These are phyloP conservation scores for Menidia beryllina DNA, from an alignment of 2,113 vertebrate species.

Conservation along the genomic window DNA sequence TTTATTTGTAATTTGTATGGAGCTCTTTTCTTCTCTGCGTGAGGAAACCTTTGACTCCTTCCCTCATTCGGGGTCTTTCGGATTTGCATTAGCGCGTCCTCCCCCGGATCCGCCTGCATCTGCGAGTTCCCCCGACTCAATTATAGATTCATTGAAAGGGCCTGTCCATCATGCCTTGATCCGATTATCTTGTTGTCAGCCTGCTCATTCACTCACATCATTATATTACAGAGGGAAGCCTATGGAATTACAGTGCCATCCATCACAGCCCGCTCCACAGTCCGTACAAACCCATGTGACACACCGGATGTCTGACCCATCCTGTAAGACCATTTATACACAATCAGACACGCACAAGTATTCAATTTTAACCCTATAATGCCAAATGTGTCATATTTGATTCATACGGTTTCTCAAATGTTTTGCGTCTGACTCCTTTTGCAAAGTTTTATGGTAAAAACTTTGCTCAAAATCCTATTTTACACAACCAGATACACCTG, in stretches of 20 bases:
- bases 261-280: conserved; percentile 38
- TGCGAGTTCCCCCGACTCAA: conserved; percentile 51
- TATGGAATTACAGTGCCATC: conserved; percentile 60
- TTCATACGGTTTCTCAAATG: no score
- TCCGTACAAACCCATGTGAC: conserved; percentile 25
- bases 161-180: conserved; percentile 66
- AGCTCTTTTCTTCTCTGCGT: background rate
- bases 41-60: conserved; percentile 22
- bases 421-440: no score
- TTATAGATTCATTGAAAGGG: conserved; percentile 52
- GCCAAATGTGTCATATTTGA: no score
- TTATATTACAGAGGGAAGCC: conserved; percentile 63
- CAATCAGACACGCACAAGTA: conserved; percentile 18
- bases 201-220: conserved; percentile 71
- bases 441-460: no score
- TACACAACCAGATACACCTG: no score
- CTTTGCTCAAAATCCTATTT: no score
- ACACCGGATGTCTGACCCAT: conserved; percentile 38
- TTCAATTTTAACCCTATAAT: no score
- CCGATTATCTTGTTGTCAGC: conserved; percentile 67
- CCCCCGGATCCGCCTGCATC: conserved; percentile 31
- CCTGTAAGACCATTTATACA: conserved; percentile 4
- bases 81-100: conserved; percentile 29
- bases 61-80: conserved; percentile 20
- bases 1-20: conserved; percentile 1